Percentiles rank a stretch among this genome's conserved stretches.
Conservation (phyloP, 2,888 invertebrate genomes). For the Synanthedon tipuliformis region DNA sequence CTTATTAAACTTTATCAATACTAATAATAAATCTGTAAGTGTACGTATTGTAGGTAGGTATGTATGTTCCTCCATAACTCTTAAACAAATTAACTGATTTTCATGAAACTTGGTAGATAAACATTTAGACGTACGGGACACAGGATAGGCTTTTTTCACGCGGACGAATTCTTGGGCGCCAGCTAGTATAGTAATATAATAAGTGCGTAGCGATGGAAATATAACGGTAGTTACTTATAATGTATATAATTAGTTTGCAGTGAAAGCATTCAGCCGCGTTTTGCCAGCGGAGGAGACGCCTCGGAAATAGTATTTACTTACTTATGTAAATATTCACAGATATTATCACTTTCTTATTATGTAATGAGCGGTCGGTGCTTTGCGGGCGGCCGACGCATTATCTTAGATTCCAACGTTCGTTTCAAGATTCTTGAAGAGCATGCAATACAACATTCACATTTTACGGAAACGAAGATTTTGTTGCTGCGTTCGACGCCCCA, state of each 20-base stretch:
- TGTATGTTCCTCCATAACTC: no score
- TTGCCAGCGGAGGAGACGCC: constrained; percentile 13
- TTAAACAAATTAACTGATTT: no score
- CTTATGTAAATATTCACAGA: constrained; percentile 30
- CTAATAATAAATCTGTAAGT: no score
- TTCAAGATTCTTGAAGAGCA: background rate
- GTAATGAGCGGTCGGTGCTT: constrained; percentile 16
- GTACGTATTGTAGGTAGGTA: no score
- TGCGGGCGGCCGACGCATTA: constrained; percentile 3
- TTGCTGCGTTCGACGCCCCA: no score
- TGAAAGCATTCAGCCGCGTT: constrained; percentile 28
- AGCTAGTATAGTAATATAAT: no score
- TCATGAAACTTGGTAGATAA: no score
- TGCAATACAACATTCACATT: background rate
- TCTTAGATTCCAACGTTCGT: background rate
- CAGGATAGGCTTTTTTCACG: no score
- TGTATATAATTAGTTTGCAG: constrained; percentile 7
- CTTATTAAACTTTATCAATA: no score
- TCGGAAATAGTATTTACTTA: constrained; percentile 25
- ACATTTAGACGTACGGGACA: no score
- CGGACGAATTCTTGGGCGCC: no score
- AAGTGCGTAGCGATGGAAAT: no score
- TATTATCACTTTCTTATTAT: constrained; percentile 44
- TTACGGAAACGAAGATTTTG: background rate
- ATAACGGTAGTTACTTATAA: background rate